A percentile compares a stretch with the other conserved stretches of the same genome.
Conservation (phyloP, 2,888 invertebrate species). For the Agonopterix subpropinquella region DNA sequence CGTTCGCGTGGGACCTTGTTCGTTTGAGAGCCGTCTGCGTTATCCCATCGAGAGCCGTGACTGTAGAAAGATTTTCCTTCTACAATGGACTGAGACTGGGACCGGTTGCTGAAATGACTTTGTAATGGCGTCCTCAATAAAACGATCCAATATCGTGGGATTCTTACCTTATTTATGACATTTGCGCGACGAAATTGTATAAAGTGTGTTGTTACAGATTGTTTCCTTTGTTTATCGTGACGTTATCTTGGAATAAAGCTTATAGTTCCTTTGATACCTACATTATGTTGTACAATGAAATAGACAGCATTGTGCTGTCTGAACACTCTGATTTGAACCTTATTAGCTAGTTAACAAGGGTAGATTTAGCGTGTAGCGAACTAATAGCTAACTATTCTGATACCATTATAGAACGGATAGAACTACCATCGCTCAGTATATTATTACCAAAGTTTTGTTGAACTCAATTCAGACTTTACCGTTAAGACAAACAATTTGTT, state of each 20-base stretch:
- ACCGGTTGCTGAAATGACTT: conserved; percentile 67
- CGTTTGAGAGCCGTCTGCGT: conserved; percentile 47
- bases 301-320: too few relatives aligned
- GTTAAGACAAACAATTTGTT: conserved; percentile 22
- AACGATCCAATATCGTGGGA: conserved; percentile 57
- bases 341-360: too few relatives aligned
- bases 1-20: conserved; percentile 43
- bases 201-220: conserved; percentile 10
- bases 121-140: conserved; percentile 69
- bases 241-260: conserved; percentile 9
- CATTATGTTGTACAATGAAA: too few relatives aligned
- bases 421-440: conserved; percentile 38
- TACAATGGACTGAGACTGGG: conserved; percentile 70
- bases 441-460: conserved; percentile 49
- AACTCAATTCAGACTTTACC: conserved; percentile 41
- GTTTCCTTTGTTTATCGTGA: conserved; percentile 1
- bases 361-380: background rate
- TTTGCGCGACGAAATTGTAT: conserved; percentile 31
- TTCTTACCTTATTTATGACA: conserved; percentile 58
- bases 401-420: conserved; percentile 35
- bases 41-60: conserved; percentile 76
- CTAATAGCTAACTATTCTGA: conserved; percentile 18
- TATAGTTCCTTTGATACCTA: background rate
- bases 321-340: too few relatives aligned
- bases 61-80: conserved; percentile 75